A percentile compares a stretch with the other conserved stretches of the same genome.
These are phyloP conservation scores for Lutra lutra DNA, from an alignment of 2,797 vertebrate genomes.

Conservation along the genomic window DNA sequence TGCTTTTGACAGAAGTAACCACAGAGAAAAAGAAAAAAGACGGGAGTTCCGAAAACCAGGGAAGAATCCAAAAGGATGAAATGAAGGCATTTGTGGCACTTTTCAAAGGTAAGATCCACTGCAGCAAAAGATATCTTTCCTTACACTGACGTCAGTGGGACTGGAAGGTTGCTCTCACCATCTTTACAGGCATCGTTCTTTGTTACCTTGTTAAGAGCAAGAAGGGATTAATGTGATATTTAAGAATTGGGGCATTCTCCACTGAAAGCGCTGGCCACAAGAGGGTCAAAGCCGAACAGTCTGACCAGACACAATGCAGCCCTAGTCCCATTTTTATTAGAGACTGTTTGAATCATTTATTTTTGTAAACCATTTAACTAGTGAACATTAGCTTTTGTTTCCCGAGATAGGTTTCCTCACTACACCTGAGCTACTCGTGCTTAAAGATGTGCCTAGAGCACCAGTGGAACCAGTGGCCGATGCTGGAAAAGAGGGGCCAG, in stretches of 20 bases:
- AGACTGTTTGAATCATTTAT: conserved; percentile 15
- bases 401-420: neutral
- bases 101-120: neutral
- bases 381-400: neutral
- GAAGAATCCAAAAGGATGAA: neutral
- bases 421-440: neutral
- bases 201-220: neutral
- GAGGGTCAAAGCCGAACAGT: neutral
- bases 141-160: neutral
- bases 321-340: neutral
- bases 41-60: neutral
- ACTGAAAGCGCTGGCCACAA: neutral
- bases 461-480: neutral
- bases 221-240: neutral
- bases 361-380: conserved; percentile 31
- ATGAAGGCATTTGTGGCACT: neutral
- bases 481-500: neutral
- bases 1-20: conserved; percentile 30
- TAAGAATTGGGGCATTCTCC: neutral
- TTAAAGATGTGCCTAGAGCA: neutral
- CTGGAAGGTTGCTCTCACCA: neutral
- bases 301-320: neutral
- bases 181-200: neutral
- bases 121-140: conserved; percentile 5
- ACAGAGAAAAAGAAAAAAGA: conserved; percentile 2